These are phyloP conservation scores for Sylvia borin DNA, from an alignment of 2,797 vertebrate species.

Conservation along the genomic window DNA sequence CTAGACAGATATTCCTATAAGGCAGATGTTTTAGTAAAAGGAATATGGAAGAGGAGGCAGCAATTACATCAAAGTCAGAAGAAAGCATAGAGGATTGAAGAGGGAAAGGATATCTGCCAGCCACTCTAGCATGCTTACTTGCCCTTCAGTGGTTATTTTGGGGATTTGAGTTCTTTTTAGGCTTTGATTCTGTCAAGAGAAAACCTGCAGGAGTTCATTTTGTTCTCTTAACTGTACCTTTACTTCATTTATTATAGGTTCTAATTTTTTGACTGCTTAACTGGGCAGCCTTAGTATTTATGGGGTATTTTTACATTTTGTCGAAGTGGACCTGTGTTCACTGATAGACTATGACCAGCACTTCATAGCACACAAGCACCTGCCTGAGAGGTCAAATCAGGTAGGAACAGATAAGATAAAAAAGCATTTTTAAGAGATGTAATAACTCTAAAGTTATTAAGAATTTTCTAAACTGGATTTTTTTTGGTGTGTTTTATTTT, in stretches of 20 bases:
- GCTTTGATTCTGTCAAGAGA: not conserved
- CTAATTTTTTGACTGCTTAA: not conserved
- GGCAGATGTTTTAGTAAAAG: not conserved
- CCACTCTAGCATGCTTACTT: not conserved
- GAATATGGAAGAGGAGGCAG: not conserved
- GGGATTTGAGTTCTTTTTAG: not conserved
- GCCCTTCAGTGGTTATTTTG: not conserved
- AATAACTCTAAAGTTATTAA: not conserved
- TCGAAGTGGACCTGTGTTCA: not conserved
- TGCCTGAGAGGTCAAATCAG: not conserved
- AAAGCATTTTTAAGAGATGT: not conserved
- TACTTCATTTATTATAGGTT: not conserved
- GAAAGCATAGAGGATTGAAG: not conserved
- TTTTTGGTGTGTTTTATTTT: not conserved
- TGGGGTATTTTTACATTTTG: not conserved
- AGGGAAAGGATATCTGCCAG: not conserved
- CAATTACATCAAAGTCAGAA: not conserved
- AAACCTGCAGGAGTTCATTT: not conserved
- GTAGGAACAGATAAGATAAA: not conserved
- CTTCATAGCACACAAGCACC: not conserved
- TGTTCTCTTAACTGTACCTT: not conserved
- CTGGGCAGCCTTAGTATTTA: not conserved
- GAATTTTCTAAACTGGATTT: not conserved
- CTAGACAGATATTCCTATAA: not conserved
- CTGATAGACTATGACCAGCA: not conserved